Conservation (phyloP, 2,888 invertebrate genomes). For the Eristalis tenax region DNA sequence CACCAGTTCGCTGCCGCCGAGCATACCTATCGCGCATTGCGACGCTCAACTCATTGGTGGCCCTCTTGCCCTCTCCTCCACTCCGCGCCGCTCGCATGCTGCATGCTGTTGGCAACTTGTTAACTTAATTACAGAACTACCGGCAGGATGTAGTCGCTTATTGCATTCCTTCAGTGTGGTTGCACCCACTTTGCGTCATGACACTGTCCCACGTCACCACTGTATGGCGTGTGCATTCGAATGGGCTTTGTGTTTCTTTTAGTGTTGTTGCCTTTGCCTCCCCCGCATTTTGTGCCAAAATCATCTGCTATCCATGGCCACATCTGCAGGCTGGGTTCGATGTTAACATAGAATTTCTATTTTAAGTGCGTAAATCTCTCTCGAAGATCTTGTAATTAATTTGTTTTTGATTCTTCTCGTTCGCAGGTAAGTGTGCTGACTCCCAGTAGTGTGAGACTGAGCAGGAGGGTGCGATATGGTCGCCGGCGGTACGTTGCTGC, state of each 20-base stretch:
- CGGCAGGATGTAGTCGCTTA: slow-evolving; percentile 63
- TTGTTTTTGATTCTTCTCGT: slow-evolving; percentile 24
- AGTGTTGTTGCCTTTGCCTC: not conserved
- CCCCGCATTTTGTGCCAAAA: too few relatives aligned
- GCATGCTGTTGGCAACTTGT: slow-evolving; percentile 62
- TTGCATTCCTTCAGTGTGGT: slow-evolving; percentile 52
- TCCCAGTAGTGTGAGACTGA: not conserved
- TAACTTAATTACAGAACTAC: slow-evolving; percentile 66
- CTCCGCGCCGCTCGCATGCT: not conserved
- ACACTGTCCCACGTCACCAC: slow-evolving; percentile 6
- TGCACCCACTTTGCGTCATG: slow-evolving; percentile 25
- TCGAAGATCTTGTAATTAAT: slow-evolving; percentile 26
- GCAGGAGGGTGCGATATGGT: not conserved
- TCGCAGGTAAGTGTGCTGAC: slow-evolving; percentile 57
- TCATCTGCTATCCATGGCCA: not conserved
- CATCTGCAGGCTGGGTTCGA: slow-evolving; percentile 2
- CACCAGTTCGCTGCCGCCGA: not conserved
- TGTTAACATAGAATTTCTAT: slow-evolving; percentile 7
- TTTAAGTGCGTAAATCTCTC: not conserved
- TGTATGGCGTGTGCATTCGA: slow-evolving; percentile 41
- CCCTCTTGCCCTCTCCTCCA: too few relatives aligned
- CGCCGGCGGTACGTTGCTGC: not conserved
- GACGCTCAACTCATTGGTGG: not conserved
- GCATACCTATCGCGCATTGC: not conserved
- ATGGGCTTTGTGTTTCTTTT: not conserved